phyloP scores from a whole-genome alignment of 2,888 invertebrate species.

The Baccha elongata region DNA sequence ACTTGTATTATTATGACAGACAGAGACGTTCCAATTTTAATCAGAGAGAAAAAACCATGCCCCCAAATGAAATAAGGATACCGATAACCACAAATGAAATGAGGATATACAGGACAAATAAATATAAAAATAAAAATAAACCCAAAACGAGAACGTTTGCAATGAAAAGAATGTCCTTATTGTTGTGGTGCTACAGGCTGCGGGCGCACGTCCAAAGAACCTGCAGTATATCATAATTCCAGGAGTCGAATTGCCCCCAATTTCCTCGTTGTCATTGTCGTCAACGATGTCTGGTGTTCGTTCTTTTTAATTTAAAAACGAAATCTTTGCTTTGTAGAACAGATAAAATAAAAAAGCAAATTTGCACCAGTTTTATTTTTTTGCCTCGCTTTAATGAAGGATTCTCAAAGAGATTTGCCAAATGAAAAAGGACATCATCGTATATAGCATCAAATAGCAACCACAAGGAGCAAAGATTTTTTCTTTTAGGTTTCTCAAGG shows the following conservation, averaged over 20 bases:
- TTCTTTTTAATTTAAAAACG: constrained; percentile 64
- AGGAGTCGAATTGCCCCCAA: constrained; percentile 45
- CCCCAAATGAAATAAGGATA: constrained; percentile 25
- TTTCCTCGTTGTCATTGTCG: constrained; percentile 6
- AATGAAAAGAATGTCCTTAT: constrained; percentile 50
- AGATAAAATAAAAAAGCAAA: constrained; percentile 26
- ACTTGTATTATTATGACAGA: constrained; percentile 7
- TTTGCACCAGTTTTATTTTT: constrained; percentile 19
- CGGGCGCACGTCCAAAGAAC: constrained; percentile 5
- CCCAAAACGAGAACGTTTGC: constrained; percentile 42
- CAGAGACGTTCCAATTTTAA: constrained; percentile 42
- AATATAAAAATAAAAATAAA: constrained; percentile 45
- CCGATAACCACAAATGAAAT: constrained; percentile 58
- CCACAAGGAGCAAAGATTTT: constrained; percentile 9
- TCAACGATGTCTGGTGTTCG: constrained; percentile 22
- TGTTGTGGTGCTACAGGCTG: background rate
- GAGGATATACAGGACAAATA: constrained; percentile 29
- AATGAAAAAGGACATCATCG: constrained; percentile 43
- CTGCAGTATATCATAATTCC: constrained; percentile 60
- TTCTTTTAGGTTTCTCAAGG: constrained; percentile 17
- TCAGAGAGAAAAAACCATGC: constrained; percentile 14
- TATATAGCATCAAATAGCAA: background rate
- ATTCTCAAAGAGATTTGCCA: constrained; percentile 20
- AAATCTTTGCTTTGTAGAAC: constrained; percentile 7
- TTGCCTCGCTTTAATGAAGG: constrained; percentile 18